phyloP scores from a whole-genome alignment of 2,797 vertebrate species.

The Alectoris magna region DNA sequence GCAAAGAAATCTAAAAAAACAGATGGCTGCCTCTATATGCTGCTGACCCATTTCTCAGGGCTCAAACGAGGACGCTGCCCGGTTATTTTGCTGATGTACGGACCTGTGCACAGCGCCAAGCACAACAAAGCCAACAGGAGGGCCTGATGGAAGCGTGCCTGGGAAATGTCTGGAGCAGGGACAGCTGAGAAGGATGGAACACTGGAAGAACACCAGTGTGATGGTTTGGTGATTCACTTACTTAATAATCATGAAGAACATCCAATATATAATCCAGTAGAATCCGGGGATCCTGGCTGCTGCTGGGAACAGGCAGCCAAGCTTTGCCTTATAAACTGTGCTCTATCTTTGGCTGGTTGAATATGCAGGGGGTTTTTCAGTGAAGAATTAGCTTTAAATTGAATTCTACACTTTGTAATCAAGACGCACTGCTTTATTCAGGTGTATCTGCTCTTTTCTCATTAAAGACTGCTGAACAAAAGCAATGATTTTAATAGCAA shows the following conservation, averaged over 20 bases:
- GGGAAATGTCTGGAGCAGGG: conserved; percentile 6
- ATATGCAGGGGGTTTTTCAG: rapidly evolving
- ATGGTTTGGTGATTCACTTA: not conserved
- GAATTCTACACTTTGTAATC: conserved; percentile 9
- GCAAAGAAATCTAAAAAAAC: not conserved
- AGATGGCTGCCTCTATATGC: not conserved
- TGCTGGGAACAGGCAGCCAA: not conserved
- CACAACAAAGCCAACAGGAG: not conserved
- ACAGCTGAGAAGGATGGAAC: not conserved
- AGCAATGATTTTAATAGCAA: not conserved
- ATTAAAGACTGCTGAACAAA: not conserved
- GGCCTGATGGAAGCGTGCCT: not conserved
- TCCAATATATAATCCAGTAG: conserved; percentile 24
- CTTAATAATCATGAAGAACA: conserved; percentile 9
- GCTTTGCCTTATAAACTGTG: not conserved
- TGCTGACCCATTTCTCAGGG: not conserved
- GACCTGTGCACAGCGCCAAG: not conserved
- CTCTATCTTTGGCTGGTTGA: not conserved
- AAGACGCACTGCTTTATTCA: not conserved
- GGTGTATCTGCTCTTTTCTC: not conserved
- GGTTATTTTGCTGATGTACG: not conserved
- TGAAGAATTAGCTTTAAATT: conserved; percentile 12
- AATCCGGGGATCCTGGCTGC: conserved; percentile 23
- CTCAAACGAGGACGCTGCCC: not conserved
- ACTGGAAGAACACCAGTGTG: conserved; percentile 27